phyloP scores from a whole-genome alignment of 2,888 invertebrate species.

The Glaucopsyche alexis region DNA sequence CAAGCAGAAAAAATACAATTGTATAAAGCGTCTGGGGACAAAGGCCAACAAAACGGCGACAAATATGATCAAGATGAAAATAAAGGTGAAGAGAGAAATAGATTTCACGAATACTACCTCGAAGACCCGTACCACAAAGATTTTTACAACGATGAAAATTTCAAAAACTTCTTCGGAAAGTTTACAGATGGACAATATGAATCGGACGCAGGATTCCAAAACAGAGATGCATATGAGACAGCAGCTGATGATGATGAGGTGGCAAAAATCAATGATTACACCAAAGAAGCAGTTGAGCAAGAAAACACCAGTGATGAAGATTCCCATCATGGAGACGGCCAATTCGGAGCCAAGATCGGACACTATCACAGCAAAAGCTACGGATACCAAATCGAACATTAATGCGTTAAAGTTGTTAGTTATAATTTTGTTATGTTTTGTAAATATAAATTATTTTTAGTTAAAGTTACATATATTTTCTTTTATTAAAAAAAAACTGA shows the following conservation, averaged over 20 bases:
- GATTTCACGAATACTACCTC: constrained; percentile 84
- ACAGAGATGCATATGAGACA: constrained; percentile 61
- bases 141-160: constrained; percentile 83
- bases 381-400: constrained; percentile 68
- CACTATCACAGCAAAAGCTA: constrained; percentile 61
- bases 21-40: constrained; percentile 47
- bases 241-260: constrained; percentile 47
- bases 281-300: constrained; percentile 72
- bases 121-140: constrained; percentile 83
- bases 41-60: constrained; percentile 74
- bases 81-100: constrained; percentile 44
- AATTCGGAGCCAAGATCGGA: constrained; percentile 62
- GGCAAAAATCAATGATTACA: constrained; percentile 34
- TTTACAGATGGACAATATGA: constrained; percentile 74
- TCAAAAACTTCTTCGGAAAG: constrained; percentile 80
- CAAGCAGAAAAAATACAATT: constrained; percentile 76
- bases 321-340: constrained; percentile 72
- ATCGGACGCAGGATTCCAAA: constrained; percentile 61
- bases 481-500: background rate
- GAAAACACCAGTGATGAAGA: constrained; percentile 66
- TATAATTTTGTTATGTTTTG: constrained; percentile 67
- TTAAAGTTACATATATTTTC: constrained; percentile 19
- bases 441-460: constrained; percentile 62
- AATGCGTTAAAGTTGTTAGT: constrained; percentile 52
- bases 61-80: constrained; percentile 8